Base-by-base conservation (phyloP, 2,888 invertebrate genomes). In the Ectropis crepuscularia region DNA sequence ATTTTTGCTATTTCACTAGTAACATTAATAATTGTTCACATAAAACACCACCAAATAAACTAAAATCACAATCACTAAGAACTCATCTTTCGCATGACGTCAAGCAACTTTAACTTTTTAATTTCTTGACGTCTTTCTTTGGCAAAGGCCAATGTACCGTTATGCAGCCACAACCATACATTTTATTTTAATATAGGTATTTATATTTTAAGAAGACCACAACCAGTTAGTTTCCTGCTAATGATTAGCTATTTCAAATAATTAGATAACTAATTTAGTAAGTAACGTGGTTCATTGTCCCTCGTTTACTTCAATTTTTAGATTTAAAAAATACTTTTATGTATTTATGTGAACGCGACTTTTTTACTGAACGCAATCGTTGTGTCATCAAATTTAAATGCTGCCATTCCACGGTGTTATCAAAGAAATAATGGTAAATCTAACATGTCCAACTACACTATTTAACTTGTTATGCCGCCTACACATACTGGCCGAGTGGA, bases 1-100 rank as follows among this genome's bases (percentile, higher is more conserved):
- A 97, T 97, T 95, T 96, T 96, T 94, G 95, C 94, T 95, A 96
- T 95, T 89, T 89, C 91, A 91, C 90, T 83, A 89, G 87, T 85
- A 86, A 89, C 93, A 92, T 91, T 80, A 90, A 92, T 88, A 82
- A 76, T 78, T 80, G 81, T 90, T 80, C 85, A 88, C 83, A 82
- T 77, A 79, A 77, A 85, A 85, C 87, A 83, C 82, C 86, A 85
- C 82, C 74, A 84, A 85, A 79, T 78, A 65, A 88, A 84, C 80
- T 79, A 85, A 73, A 87, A 85, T 78, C 83, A 88, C 85, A 79
- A 81, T 85, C 82, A 78, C 85, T 83, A 86, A 85, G 87, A 83
- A 87, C 76, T 86, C 90, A 86, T 88, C 80, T 73, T 82, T 88
- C 81, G 87, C 86, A 87, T 92, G 91, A 91, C 91, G 92, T 92